Evolutionary conservation across 2,113 vertebrate genomes (phyloP).

Genomic region (Ellobius talpinus): DNA sequence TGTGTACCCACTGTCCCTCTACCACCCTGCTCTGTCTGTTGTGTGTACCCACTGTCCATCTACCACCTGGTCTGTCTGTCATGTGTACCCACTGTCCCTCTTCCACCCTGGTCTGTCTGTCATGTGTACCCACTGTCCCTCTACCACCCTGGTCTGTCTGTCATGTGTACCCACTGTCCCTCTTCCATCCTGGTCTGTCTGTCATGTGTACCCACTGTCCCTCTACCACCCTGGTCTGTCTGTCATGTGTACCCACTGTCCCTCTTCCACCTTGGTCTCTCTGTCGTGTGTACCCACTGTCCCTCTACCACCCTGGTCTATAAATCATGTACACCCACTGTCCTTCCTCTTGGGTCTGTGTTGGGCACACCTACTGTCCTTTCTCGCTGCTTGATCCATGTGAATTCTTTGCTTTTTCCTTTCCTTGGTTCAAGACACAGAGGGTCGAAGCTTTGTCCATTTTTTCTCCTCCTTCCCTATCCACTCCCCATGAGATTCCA

Average conservation of each 20-base stretch:
- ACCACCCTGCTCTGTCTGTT: neutral
- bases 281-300: neutral
- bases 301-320: neutral
- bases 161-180: too few species aligned
- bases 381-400: neutral
- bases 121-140: too few species aligned
- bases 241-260: too few species aligned
- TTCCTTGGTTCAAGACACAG: neutral
- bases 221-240: too few species aligned
- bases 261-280: neutral
- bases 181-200: too few species aligned
- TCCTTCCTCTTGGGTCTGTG: neutral
- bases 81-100: too few species aligned
- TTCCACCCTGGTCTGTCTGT: too few species aligned
- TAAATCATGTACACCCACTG: too few species aligned
- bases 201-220: too few species aligned
- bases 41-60: too few species aligned
- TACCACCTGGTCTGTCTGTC: too few species aligned
- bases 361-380: neutral
- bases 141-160: too few species aligned
- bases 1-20: neutral
- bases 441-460: neutral
- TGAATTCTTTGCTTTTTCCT: neutral
- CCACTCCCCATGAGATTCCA: neutral
- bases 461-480: neutral